phyloP scores from a whole-genome alignment of 1,140 invertebrate species.

The Lordiphosa stackelbergi region DNA sequence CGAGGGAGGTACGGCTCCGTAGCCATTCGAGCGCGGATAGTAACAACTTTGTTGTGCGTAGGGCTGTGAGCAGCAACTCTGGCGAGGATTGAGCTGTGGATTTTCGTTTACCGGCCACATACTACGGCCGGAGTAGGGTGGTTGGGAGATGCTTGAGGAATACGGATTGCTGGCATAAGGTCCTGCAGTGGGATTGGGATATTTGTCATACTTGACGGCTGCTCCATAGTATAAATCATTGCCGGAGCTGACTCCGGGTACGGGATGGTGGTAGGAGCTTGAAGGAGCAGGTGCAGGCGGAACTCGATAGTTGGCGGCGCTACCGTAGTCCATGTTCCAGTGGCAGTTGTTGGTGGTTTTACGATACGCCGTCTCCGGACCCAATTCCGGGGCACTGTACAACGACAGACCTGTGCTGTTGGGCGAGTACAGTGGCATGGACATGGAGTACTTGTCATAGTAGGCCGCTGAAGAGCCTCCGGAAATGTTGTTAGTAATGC shows the following conservation, averaged over 20 bases:
- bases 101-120: slow-evolving; percentile 39
- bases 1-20: slow-evolving; percentile 14
- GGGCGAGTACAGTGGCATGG: slow-evolving; percentile 51
- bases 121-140: slow-evolving; percentile 30
- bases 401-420: slow-evolving; percentile 37
- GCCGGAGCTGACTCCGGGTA: slow-evolving; percentile 6
- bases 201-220: slow-evolving; percentile 58
- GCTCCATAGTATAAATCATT: slow-evolving; percentile 48
- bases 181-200: slow-evolving; percentile 13
- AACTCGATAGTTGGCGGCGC: slow-evolving; percentile 40
- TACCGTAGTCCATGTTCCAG: slow-evolving; percentile 53
- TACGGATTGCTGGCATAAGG: slow-evolving; percentile 43
- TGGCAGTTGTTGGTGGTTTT: slow-evolving; percentile 46
- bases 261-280: slow-evolving; percentile 29
- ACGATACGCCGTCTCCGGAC: slow-evolving; percentile 30
- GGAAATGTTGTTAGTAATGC: not conserved
- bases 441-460: slow-evolving; percentile 62
- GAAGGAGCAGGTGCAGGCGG: slow-evolving; percentile 16
- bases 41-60: slow-evolving; percentile 60
- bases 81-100: slow-evolving; percentile 26
- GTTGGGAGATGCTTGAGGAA: slow-evolving; percentile 27
- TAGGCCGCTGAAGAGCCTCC: slow-evolving; percentile 22
- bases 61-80: slow-evolving; percentile 60
- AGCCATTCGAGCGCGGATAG: slow-evolving; percentile 55
- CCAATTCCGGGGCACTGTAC: slow-evolving; percentile 42